A percentile compares a stretch with the other conserved stretches of the same genome.
These are phyloP conservation scores for Melanotaenia parkinsoni DNA, from an alignment of 2,797 vertebrate species.

Conservation along the genomic window DNA sequence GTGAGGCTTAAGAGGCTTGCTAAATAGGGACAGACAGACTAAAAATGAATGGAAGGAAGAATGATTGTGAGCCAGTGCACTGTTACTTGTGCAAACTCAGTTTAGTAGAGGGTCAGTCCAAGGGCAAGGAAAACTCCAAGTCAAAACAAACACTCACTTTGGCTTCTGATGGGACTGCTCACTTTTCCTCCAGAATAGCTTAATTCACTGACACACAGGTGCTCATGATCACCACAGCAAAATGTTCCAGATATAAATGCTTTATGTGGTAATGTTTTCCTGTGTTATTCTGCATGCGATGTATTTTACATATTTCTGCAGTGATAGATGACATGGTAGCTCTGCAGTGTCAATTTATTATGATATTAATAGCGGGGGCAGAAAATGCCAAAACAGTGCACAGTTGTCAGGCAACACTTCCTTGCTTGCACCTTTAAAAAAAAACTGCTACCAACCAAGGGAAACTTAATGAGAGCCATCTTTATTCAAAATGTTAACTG, in stretches of 20 bases:
- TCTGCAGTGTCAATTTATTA: conserved; percentile 31
- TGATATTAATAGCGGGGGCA: conserved; percentile 57
- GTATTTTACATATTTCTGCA: conserved; percentile 48
- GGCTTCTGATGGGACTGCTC: conserved; percentile 71
- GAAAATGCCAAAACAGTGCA: conserved; percentile 63
- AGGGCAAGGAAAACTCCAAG: conserved; percentile 78
- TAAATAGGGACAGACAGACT: conserved; percentile 71
- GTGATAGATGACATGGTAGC: conserved; percentile 54
- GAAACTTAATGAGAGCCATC: conserved; percentile 84
- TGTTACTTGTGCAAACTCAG: conserved; percentile 70
- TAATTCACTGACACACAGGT: conserved; percentile 65
- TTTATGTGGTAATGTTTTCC: conserved; percentile 50
- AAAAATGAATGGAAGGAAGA: conserved; percentile 49
- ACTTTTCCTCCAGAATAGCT: conserved; percentile 63
- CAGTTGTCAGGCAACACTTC: conserved; percentile 58
- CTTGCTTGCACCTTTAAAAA: conserved; percentile 45
- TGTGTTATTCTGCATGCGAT: conserved; percentile 23
- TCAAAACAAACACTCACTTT: conserved; percentile 77
- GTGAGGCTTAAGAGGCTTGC: conserved; percentile 81
- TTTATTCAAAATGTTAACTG: conserved; percentile 77
- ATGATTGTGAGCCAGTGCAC: conserved; percentile 52
- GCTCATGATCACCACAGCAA: conserved; percentile 63
- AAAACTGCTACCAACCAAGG: conserved; percentile 70
- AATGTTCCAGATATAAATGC: conserved; percentile 65
- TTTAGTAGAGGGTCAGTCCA: conserved; percentile 67